phyloP scores from a whole-genome alignment of 2,113 vertebrate genomes.

The Oreochromis aureus region DNA sequence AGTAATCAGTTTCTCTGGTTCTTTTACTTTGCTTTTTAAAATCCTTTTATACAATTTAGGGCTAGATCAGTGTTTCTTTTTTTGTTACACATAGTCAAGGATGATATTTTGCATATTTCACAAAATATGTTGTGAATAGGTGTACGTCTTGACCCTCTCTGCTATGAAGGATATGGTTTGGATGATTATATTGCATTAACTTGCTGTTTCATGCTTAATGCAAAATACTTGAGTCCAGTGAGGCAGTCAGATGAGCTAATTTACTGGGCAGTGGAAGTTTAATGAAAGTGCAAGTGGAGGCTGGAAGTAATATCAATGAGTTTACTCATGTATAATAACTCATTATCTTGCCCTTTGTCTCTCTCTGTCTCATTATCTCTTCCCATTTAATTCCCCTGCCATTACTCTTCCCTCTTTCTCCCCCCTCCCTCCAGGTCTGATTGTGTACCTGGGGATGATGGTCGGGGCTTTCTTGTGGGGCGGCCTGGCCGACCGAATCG shows the following conservation, averaged over 20 bases:
- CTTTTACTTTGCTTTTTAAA: background rate
- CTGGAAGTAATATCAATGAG: background rate
- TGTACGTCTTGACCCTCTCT: background rate
- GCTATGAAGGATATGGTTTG: fast-evolving
- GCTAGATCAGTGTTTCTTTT: background rate
- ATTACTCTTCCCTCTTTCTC: background rate
- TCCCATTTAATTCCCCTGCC: background rate
- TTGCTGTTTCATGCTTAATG: background rate
- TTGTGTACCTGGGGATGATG: constrained; percentile 97
- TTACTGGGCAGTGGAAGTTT: background rate
- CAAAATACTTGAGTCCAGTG: background rate
- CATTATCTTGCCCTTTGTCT: constrained; percentile 5
- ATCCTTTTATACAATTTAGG: background rate
- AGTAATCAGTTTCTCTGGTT: background rate
- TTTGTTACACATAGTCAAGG: background rate
- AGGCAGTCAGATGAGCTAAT: background rate
- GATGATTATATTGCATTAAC: background rate
- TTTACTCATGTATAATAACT: constrained; percentile 18
- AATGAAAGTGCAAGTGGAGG: background rate
- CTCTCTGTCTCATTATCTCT: background rate
- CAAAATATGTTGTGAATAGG: background rate
- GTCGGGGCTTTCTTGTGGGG: constrained; percentile 97
- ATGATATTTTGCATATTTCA: background rate
- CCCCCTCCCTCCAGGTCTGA: constrained; percentile 74
- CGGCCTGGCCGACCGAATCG: constrained; percentile 90